Evolutionary conservation across 92 coral and sea anemone genomes (phyloP).

Genomic region (Phenganax stokvisi): DNA sequence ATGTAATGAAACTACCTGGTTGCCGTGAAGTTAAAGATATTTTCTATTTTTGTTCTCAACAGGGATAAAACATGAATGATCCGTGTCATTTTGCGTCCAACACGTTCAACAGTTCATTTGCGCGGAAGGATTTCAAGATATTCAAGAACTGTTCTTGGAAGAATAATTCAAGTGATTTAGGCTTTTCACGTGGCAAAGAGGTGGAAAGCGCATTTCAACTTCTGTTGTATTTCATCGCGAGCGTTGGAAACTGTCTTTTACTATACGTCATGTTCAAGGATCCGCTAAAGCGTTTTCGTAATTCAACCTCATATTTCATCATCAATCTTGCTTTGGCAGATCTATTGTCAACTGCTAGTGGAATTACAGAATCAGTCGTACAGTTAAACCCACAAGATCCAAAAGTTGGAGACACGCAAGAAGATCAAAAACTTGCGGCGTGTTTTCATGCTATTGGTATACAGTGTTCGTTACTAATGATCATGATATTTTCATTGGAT

Average conservation of each 20-base stretch:
- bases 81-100: neutral
- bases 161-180: neutral
- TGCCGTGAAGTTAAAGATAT: no score
- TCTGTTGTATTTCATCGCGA: conserved; percentile 10
- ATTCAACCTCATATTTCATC: conserved; percentile 30
- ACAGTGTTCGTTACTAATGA: neutral
- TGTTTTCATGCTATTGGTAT: conserved; percentile 6
- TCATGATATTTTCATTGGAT: conserved; percentile 25
- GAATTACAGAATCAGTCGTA: conserved; percentile 5
- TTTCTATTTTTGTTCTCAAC: no score
- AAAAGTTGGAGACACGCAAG: neutral
- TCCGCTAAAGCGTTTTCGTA: conserved; percentile 36
- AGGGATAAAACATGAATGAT: neutral
- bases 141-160: neutral
- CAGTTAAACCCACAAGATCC: neutral
- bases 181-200: neutral
- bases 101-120: neutral
- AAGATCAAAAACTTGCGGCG: neutral
- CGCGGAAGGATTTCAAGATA: neutral
- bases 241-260: conserved; percentile 10
- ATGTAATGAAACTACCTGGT: no score
- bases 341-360: neutral
- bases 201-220: conserved; percentile 12
- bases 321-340: conserved; percentile 20
- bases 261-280: conserved; percentile 26